phyloP scores from a whole-genome alignment of 2,113 vertebrate species.

The Istiophorus platypterus region DNA sequence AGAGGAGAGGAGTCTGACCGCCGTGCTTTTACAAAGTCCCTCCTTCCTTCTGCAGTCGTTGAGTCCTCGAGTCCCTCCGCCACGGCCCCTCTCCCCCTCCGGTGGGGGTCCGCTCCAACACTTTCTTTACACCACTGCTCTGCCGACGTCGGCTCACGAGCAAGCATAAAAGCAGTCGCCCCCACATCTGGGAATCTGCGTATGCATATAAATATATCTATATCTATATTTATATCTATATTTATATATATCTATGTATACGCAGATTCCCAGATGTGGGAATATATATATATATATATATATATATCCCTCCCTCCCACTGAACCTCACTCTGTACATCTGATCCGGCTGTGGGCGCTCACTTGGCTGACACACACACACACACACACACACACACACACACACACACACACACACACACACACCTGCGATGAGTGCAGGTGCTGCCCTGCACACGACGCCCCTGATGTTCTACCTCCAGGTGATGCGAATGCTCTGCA shows the following conservation, averaged over 20 bases:
- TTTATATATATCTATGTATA: too few species aligned
- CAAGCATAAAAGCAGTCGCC: conserved; percentile 29
- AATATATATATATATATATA: too few species aligned
- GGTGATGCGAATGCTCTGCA: conserved; percentile 30
- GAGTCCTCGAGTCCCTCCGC: conserved; percentile 1
- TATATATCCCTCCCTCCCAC: conserved; percentile 31
- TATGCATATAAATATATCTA: too few species aligned
- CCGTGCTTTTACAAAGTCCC: conserved; percentile 5
- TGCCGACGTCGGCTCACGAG: conserved; percentile 42
- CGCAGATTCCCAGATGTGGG: too few species aligned
- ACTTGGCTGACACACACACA: conserved; percentile 29
- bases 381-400: too few species aligned
- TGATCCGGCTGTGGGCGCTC: conserved; percentile 40
- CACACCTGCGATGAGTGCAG: conserved; percentile 31
- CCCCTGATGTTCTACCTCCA: background rate
- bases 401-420: too few species aligned
- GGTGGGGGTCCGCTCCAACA: background rate
- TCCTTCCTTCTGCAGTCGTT: conserved; percentile 5
- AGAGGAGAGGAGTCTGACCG: conserved; percentile 10
- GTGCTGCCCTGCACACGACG: conserved; percentile 24
- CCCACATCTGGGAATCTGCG: conserved; percentile 40
- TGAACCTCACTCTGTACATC: conserved; percentile 31
- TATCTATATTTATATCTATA: too few species aligned
- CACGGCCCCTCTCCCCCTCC: background rate
- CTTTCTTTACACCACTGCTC: conserved; percentile 7